Evolutionary conservation across 2,113 vertebrate species (phyloP), one percentile per base, ranked within the genome.

Genomic region (Trogon surrucura): DNA sequence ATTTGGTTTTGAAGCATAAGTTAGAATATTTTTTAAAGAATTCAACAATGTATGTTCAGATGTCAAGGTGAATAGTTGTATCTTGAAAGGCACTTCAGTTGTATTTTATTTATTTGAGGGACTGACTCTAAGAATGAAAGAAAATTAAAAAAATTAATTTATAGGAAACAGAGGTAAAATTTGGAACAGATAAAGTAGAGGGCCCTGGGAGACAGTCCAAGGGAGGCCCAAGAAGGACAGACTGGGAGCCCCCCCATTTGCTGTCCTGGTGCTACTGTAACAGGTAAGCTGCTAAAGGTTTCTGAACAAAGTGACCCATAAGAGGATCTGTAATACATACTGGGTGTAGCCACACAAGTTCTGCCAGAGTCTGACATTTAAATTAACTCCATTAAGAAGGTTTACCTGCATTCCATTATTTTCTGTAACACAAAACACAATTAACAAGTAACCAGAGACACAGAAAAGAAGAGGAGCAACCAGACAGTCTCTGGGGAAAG

Each of bases 211-310:
- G 8, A 69, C 4, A 56, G 23, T 8, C 56, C 13, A 47, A 56
- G 17, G 22, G 15, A 69, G 36, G 7, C 6, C 26, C 11, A 53
- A 47, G 41, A 82, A 79, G 17, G 36, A 66, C 22, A 53, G 6
- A 17, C 8, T 5, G 0, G 15, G 8, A 82, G 4, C 6, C 8
- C 57, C 4, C 21, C 3, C 48, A 2, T 32, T 38, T 34, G 13
- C 22, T 74, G 19, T 25, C 32, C 36, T 20, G 25, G 25, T 57
- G 16, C 29, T 83, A 32, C 12, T 48, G 19, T 56, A 47, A 44
- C 5, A 79, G 27, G 41, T 60, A 9, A 1, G 11, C 34, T 58
- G 5, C 17, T 61, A 54, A 66, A 66, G 3, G 26, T 60, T 66
- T 54, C 38, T 56, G n/a, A 79, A 67, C 13, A 72, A 48, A 56